Evolutionary conservation across 1,140 invertebrate genomes (phyloP).

Genomic region (Dinothrombium tinctorium): DNA sequence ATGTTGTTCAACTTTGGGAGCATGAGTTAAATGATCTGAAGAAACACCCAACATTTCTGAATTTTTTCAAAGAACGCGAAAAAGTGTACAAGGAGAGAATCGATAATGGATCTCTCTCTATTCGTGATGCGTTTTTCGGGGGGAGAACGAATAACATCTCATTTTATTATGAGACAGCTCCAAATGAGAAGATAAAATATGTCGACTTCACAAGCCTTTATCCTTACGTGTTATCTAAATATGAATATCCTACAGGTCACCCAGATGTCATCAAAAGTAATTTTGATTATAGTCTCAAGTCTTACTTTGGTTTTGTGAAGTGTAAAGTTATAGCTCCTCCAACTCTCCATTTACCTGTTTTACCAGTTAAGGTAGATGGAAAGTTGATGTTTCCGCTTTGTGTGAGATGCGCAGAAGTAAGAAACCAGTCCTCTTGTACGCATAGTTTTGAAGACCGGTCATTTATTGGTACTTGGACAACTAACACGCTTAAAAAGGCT

Average conservation of each 20-base stretch:
- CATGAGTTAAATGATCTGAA: too few relatives aligned
- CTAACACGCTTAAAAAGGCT: too few relatives aligned
- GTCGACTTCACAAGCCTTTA: constrained; percentile 1
- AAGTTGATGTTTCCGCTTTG: constrained; percentile 2
- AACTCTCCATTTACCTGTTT: not conserved
- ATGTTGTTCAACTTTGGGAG: too few relatives aligned
- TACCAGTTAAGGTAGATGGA: not conserved
- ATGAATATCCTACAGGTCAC: not conserved
- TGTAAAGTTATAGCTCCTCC: not conserved
- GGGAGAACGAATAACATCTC: not conserved
- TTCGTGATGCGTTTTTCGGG: constrained; percentile 1
- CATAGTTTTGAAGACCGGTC: too few relatives aligned
- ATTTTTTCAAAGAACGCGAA: too few relatives aligned
- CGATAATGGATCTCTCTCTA: too few relatives aligned
- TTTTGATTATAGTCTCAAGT: not conserved
- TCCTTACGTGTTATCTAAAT: not conserved
- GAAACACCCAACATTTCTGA: too few relatives aligned
- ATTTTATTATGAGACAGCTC: not conserved
- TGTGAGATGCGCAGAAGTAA: not conserved
- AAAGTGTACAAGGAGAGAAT: too few relatives aligned
- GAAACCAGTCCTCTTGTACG: too few relatives aligned
- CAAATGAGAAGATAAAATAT: not conserved
- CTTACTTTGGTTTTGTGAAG: not conserved
- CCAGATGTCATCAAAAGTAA: not conserved
- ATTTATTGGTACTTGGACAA: too few relatives aligned